Evolutionary conservation across 2,888 invertebrate species (phyloP).

Genomic region (Lochmaea capreae): DNA sequence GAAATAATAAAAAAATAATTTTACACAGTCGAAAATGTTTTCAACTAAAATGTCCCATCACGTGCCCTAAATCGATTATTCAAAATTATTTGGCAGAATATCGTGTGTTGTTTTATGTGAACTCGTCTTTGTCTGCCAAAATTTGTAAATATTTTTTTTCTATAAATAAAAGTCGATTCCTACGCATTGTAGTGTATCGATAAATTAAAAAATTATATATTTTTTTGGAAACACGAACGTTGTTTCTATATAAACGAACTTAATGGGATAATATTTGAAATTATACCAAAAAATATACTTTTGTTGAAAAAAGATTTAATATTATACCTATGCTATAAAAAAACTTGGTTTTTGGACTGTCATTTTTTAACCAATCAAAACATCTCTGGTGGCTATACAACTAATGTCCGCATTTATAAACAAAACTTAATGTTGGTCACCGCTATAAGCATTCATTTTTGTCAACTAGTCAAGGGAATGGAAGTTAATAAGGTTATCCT

Average conservation of each 20-base stretch:
- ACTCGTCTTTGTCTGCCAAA: constrained; percentile 19
- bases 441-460: no score
- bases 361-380: no score
- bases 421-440: no score
- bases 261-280: neutral
- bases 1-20: neutral
- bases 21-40: neutral
- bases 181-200: neutral
- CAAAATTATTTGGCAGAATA: neutral
- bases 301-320: no score
- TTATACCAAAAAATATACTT: neutral
- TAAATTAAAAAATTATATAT: neutral
- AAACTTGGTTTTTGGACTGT: no score
- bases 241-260: neutral
- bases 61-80: neutral
- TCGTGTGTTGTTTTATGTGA: neutral
- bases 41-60: neutral
- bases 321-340: no score
- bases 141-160: constrained; percentile 29
- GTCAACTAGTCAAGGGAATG: no score
- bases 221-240: neutral
- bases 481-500: no score
- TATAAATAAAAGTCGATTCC: constrained; percentile 16
- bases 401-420: no score
- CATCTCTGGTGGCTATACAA: no score